These are phyloP conservation scores for Planiliza haematocheilus DNA, from an alignment of 2,113 vertebrate species.

Conservation along the genomic window DNA sequence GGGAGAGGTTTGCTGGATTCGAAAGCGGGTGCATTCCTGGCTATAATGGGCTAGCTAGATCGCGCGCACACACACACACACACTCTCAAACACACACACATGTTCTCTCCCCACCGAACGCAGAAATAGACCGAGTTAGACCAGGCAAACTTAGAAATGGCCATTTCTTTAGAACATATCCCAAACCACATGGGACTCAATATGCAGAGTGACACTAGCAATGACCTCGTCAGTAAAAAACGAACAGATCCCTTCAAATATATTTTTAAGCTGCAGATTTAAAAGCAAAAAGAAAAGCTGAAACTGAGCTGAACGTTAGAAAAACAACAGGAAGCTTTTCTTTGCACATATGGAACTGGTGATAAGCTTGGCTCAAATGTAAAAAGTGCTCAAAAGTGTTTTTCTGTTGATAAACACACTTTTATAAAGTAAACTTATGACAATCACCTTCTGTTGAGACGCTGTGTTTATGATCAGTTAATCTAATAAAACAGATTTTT, in stretches of 20 bases:
- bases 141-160: slow-evolving; percentile 44
- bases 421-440: too few species aligned
- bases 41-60: slow-evolving; percentile 71
- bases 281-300: neutral
- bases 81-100: slow-evolving; percentile 20
- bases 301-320: neutral
- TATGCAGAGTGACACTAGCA: slow-evolving; percentile 25
- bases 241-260: neutral
- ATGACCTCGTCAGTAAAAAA: slow-evolving; percentile 11
- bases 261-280: neutral
- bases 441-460: neutral
- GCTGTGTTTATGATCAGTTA: slow-evolving; percentile 11
- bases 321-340: neutral
- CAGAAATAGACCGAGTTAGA: slow-evolving; percentile 45
- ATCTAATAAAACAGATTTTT: slow-evolving; percentile 25
- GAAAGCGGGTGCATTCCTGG: slow-evolving; percentile 71
- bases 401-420: slow-evolving; percentile 14
- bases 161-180: slow-evolving; percentile 30
- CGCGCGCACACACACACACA: slow-evolving; percentile 29
- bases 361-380: neutral
- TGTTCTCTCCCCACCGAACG: slow-evolving; percentile 25
- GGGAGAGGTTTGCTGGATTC: slow-evolving; percentile 76
- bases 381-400: neutral
- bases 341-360: neutral
- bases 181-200: slow-evolving; percentile 29